Conservation (phyloP, 2,888 invertebrate genomes). For the Deilephila porcellus region DNA sequence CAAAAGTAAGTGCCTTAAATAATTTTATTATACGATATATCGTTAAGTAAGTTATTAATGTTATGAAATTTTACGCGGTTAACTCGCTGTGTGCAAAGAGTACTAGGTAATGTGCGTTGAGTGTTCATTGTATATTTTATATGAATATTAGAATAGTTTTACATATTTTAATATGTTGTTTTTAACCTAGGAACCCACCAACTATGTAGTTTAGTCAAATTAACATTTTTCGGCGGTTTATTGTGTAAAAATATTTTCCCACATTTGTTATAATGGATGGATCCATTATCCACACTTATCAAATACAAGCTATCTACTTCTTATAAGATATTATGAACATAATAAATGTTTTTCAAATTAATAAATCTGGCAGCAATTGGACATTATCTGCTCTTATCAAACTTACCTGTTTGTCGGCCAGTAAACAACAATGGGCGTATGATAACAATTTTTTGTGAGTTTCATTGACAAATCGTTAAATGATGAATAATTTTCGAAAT, state of each 20-base stretch:
- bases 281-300: not conserved
- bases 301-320: not conserved
- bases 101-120: constrained; percentile 44
- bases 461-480: not conserved
- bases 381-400: too few relatives aligned
- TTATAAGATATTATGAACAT: too few relatives aligned
- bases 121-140: constrained; percentile 54
- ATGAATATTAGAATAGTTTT: constrained; percentile 51
- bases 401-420: too few relatives aligned
- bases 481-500: not conserved
- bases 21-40: constrained; percentile 49
- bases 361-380: too few relatives aligned
- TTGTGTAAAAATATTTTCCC: not conserved
- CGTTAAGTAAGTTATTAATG: constrained; percentile 68
- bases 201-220: constrained; percentile 55
- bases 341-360: too few relatives aligned
- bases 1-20: constrained; percentile 65
- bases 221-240: constrained; percentile 36
- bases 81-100: constrained; percentile 25
- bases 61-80: constrained; percentile 35
- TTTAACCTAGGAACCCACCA: constrained; percentile 60
- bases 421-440: too few relatives aligned
- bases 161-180: constrained; percentile 50
- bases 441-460: too few relatives aligned
- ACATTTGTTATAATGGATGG: constrained; percentile 8